Percentiles rank a stretch among this genome's conserved stretches.
Conservation (phyloP, 2,888 invertebrate species). For the Sphinx pinastri region DNA sequence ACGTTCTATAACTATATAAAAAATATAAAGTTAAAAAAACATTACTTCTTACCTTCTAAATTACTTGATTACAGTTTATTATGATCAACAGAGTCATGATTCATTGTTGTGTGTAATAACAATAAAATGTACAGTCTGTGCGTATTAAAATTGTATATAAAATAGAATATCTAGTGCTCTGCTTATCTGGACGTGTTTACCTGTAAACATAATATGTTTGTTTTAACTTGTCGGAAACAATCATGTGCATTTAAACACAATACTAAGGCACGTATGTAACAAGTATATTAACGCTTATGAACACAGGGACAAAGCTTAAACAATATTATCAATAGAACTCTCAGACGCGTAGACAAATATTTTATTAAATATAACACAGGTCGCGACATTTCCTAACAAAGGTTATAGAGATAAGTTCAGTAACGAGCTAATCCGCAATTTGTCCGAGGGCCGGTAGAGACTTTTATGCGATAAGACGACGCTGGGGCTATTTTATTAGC, state of each 20-base stretch:
- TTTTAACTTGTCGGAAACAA: not conserved
- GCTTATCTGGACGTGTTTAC: constrained; percentile 14
- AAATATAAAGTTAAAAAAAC: not conserved
- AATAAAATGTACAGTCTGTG: not conserved
- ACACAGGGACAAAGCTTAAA: too few relatives aligned
- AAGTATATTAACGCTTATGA: not conserved
- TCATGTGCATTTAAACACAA: not conserved
- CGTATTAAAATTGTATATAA: constrained; percentile 5
- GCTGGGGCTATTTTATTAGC: too few relatives aligned
- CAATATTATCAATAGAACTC: too few relatives aligned
- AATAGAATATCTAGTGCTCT: constrained; percentile 4
- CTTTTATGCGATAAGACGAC: too few relatives aligned
- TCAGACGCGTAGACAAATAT: too few relatives aligned
- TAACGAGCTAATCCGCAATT: too few relatives aligned
- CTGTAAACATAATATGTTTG: constrained; percentile 19
- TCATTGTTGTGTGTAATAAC: not conserved
- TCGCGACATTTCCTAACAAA: too few relatives aligned
- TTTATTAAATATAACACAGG: too few relatives aligned
- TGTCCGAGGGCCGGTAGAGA: too few relatives aligned
- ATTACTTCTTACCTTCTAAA: constrained; percentile 10
- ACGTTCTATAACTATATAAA: constrained; percentile 1
- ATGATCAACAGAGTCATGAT: not conserved
- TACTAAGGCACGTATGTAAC: not conserved
- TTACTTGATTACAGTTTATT: not conserved
- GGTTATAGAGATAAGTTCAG: too few relatives aligned